A percentile compares a stretch with the other conserved stretches of the same genome.
Evolutionary conservation across 2,888 invertebrate species (phyloP).

Genomic region (Melitaea athalia): DNA sequence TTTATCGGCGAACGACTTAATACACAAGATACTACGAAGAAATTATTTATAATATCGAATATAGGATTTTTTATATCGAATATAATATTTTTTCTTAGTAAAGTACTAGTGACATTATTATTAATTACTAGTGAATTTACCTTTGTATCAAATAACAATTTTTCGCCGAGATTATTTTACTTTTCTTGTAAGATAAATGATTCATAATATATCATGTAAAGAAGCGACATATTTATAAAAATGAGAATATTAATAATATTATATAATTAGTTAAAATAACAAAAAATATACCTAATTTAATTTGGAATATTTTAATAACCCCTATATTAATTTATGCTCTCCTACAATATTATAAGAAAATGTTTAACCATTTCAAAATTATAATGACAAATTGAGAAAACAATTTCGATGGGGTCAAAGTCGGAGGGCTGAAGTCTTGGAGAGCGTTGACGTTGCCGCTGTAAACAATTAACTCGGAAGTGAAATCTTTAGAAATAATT

Average conservation of each 20-base stretch:
- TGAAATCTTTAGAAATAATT: slow-evolving; percentile 46
- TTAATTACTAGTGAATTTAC: not conserved
- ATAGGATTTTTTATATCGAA: not conserved
- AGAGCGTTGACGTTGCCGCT: slow-evolving; percentile 40
- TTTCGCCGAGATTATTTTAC: not conserved
- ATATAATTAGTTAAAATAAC: not conserved
- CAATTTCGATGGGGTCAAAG: slow-evolving; percentile 20
- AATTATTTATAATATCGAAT: not conserved
- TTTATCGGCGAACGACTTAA: not conserved
- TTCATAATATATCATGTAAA: not conserved
- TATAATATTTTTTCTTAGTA: not conserved
- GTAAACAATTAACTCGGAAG: slow-evolving; percentile 46
- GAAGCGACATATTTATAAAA: not conserved
- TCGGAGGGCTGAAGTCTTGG: slow-evolving; percentile 24
- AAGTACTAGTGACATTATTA: not conserved
- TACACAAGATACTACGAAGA: not conserved
- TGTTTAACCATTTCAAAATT: slow-evolving; percentile 15
- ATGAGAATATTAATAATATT: not conserved
- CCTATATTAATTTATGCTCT: not conserved
- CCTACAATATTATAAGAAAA: not conserved
- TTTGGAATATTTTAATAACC: not conserved
- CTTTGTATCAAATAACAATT: not conserved
- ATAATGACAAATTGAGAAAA: slow-evolving; percentile 22
- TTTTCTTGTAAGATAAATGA: not conserved
- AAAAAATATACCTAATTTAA: not conserved